Percentiles rank a stretch among this genome's conserved stretches.
These are phyloP conservation scores for Chinchilla lanigera DNA, from an alignment of 2,113 vertebrate genomes.

Conservation along the genomic window DNA sequence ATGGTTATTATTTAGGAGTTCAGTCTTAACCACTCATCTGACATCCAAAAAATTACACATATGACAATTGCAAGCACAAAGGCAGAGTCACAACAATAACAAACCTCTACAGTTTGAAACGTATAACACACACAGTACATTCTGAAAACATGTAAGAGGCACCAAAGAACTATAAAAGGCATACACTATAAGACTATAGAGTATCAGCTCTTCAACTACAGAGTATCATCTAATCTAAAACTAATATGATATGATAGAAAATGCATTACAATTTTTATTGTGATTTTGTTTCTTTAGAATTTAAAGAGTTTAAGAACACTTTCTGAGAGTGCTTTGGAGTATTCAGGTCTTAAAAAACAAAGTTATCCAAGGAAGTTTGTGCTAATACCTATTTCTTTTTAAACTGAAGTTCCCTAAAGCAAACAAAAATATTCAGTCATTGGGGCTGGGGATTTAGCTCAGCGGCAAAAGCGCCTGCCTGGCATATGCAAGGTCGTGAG, in stretches of 20 bases:
- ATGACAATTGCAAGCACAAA: conserved; percentile 3
- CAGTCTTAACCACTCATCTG: not conserved
- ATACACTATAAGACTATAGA: not conserved
- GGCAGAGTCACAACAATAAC: conserved; percentile 36
- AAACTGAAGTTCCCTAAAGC: conserved; percentile 33
- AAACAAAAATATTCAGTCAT: conserved; percentile 53
- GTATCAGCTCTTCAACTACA: not conserved
- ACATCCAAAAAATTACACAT: conserved; percentile 24
- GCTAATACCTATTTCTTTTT: conserved; percentile 33
- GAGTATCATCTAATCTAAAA: conserved; percentile 61
- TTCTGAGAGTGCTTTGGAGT: conserved; percentile 34
- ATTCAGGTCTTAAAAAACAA: conserved; percentile 62
- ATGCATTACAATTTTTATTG: conserved; percentile 41
- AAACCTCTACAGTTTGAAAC: conserved; percentile 48
- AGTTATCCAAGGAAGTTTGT: not conserved
- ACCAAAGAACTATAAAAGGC: not conserved
- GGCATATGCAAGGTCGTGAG: too few species aligned
- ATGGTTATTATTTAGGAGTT: conserved; percentile 21
- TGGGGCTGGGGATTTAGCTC: too few species aligned
- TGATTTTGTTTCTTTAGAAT: conserved; percentile 42
- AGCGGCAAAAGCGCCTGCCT: too few species aligned
- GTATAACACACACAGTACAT: not conserved
- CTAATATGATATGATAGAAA: not conserved
- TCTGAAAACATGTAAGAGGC: not conserved
- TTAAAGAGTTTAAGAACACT: conserved; percentile 51